A percentile compares a stretch with the other conserved stretches of the same genome.
Conservation (phyloP, 2,888 invertebrate genomes). For the Yponomeuta evonymella region DNA sequence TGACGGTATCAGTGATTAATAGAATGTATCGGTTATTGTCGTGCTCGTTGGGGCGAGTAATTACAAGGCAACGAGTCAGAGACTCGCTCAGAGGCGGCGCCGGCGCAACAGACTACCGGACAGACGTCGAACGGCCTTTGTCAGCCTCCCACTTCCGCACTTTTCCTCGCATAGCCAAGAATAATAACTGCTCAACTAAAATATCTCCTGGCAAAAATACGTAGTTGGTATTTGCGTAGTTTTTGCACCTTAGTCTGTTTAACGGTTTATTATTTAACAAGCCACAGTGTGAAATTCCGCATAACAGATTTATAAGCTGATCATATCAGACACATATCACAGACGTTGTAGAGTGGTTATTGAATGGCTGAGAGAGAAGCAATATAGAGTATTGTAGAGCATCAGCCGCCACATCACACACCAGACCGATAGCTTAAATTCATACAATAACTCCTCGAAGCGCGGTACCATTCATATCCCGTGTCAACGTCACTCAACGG, state of each 20-base stretch:
- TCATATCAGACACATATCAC: neutral
- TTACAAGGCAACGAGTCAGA: slow-evolving; percentile 23
- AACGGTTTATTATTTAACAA: neutral
- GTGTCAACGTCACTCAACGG: slow-evolving; percentile 66
- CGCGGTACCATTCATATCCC: slow-evolving; percentile 21
- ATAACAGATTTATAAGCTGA: neutral
- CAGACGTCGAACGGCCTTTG: slow-evolving; percentile 33
- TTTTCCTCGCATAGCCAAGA: slow-evolving; percentile 28
- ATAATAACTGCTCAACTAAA: neutral
- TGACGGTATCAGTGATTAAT: slow-evolving; percentile 26
- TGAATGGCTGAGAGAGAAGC: neutral
- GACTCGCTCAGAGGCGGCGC: slow-evolving; percentile 23
- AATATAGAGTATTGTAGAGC: slow-evolving; percentile 3
- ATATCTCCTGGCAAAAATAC: neutral
- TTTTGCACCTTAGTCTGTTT: neutral
- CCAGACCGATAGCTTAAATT: neutral
- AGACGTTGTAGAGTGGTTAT: slow-evolving; percentile 1
- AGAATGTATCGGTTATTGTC: slow-evolving; percentile 37
- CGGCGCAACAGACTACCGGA: slow-evolving; percentile 19
- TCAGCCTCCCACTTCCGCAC: slow-evolving; percentile 35
- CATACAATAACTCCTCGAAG: slow-evolving; percentile 3
- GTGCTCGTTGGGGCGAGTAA: slow-evolving; percentile 27
- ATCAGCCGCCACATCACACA: neutral
- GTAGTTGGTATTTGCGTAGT: neutral
- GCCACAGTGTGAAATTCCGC: neutral